Evolutionary conservation across 2,888 invertebrate species (phyloP), one percentile per base, ranked within the genome.

Genomic region (Listrodromus nycthemerus): DNA sequence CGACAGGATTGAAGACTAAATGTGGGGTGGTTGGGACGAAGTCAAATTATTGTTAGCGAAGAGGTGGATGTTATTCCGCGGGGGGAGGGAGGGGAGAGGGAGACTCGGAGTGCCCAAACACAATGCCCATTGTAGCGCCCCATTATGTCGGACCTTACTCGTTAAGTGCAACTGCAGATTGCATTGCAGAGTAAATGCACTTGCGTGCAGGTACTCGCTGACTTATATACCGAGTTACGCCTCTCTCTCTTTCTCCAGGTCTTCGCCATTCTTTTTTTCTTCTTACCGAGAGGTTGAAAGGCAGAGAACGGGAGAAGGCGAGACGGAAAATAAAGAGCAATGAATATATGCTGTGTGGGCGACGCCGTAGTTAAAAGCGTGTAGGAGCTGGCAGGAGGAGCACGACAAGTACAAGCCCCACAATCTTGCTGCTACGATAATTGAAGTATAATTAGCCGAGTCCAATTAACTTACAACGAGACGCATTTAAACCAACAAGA

Each of bases 391-490:
- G 41, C 13, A 48, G 16, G 21, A 30, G 21, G 10, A 67, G 55
- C n/a, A 66, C 67, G 41, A 75, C 75, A 52, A 41, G 30, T 19
- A 45, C 63, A 71, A 79, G 16, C 19, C 61, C 33, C 19, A 48
- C 37, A 27, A 55, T 45, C 65, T 50, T 48, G 37, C 30, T 74
- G 45, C 80, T 63, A 70, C 48, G 75, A 83, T 81, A 85, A 83
- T 85, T 81, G 74, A 85, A 70, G 80, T 80, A 83, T 83, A 85
- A 85, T 83, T 81, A 82, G 75, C 41, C 84, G 78, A 65, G 78
- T 76, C 86, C 87, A 89, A 90, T 91, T 91, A 90, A 86, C 86
- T 76, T 84, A 78, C 76, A 75, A 85, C 37, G 13, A 52, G 50
- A 77, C 45, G 67, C 19, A 78, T 73, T 82, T 67, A 73, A 58